phyloP scores from a whole-genome alignment of 2,797 vertebrate genomes.

The Anniella stebbinsi region DNA sequence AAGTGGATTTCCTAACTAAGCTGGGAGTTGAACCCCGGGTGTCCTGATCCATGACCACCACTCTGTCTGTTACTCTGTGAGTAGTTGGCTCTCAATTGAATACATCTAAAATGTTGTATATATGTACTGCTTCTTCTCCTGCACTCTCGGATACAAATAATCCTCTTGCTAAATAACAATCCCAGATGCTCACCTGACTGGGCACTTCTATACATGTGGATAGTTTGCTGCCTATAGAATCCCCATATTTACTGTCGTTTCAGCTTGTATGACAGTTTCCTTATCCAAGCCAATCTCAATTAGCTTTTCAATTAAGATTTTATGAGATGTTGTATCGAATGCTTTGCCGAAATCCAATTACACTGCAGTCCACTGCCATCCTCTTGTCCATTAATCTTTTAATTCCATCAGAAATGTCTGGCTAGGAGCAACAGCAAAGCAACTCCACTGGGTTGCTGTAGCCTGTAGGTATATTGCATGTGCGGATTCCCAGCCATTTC shows the following conservation, averaged over 20 bases:
- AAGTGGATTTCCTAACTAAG: neutral
- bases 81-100: neutral
- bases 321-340: constrained; percentile 10
- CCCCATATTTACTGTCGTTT: neutral
- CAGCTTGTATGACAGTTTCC: neutral
- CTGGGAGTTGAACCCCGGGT: neutral
- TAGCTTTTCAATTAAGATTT: constrained; percentile 37
- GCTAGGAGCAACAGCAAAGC: neutral
- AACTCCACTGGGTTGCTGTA: neutral
- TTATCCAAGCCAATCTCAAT: constrained; percentile 16
- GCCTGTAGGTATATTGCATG: constrained; percentile 2
- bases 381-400: constrained; percentile 34
- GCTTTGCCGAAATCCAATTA: constrained; percentile 33
- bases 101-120: neutral
- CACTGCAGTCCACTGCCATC: neutral
- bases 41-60: neutral
- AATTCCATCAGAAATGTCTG: constrained; percentile 39
- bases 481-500: neutral
- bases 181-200: neutral
- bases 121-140: neutral
- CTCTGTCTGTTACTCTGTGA: neutral
- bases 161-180: neutral
- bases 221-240: neutral
- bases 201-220: neutral
- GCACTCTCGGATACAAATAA: neutral